phyloP scores from a whole-genome alignment of 1,140 invertebrate genomes.

The Drosophila tsacasi region DNA sequence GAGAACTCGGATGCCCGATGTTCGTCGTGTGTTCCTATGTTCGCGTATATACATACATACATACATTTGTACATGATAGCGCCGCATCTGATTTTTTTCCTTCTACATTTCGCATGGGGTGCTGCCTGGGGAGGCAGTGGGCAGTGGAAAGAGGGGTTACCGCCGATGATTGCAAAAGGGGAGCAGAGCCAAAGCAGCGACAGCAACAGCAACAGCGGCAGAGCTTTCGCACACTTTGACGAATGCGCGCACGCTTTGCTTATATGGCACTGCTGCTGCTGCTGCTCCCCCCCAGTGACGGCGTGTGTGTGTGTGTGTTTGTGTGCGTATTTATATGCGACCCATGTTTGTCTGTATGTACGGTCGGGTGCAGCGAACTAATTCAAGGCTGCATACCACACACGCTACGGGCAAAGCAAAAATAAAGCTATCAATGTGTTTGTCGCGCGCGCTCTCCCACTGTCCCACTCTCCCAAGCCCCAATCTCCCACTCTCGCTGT shows the following conservation, averaged over 20 bases:
- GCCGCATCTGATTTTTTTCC: conserved; percentile 47
- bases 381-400: conserved; percentile 85
- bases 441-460: conserved; percentile 25
- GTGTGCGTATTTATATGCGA: conserved; percentile 45
- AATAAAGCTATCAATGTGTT: conserved; percentile 79
- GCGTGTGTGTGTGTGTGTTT: conserved; percentile 4
- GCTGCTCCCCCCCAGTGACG: conserved; percentile 10
- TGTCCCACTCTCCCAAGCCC: background rate
- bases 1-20: conserved; percentile 34
- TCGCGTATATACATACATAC: conserved; percentile 11
- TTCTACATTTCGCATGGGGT: conserved; percentile 42
- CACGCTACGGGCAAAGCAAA: conserved; percentile 69
- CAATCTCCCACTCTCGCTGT: conserved; percentile 14
- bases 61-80: conserved; percentile 24
- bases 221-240: conserved; percentile 72
- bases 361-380: conserved; percentile 85
- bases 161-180: conserved; percentile 49
- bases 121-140: conserved; percentile 18
- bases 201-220: conserved; percentile 22
- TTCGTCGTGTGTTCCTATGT: conserved; percentile 16
- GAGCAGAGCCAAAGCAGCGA: conserved; percentile 37
- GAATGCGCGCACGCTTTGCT: conserved; percentile 32
- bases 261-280: conserved; percentile 28
- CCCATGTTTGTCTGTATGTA: conserved; percentile 53
- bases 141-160: background rate